phyloP scores from a whole-genome alignment of 2,888 invertebrate genomes.

The Ochropleura plecta region DNA sequence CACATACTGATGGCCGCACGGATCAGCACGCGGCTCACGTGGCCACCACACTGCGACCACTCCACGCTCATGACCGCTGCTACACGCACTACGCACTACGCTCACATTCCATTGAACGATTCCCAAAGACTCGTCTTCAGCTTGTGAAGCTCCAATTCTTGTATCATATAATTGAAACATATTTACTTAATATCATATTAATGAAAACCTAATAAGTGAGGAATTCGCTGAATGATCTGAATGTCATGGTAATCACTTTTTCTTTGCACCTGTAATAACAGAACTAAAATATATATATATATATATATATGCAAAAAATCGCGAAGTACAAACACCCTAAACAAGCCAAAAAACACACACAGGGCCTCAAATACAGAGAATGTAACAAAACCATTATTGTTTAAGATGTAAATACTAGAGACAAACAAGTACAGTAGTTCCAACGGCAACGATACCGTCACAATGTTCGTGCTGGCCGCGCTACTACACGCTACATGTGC shows the following conservation, averaged over 20 bases:
- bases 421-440: too few relatives aligned
- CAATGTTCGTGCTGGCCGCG: too few relatives aligned
- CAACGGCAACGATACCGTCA: too few relatives aligned
- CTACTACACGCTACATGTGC: too few relatives aligned
- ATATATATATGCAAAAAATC: neutral
- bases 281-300: too few relatives aligned
- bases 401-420: too few relatives aligned
- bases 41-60: conserved; percentile 11
- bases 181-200: too few relatives aligned
- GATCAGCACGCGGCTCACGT: conserved; percentile 61
- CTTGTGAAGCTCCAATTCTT: neutral
- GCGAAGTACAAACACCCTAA: neutral
- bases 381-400: too few relatives aligned
- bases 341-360: neutral
- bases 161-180: too few relatives aligned
- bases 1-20: conserved; percentile 57
- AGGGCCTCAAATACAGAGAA: neutral
- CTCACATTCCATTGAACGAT: neutral
- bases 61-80: neutral
- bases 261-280: neutral
- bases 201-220: neutral
- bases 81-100: neutral
- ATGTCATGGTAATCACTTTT: neutral
- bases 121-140: neutral
- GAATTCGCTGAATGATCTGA: neutral